Conservation (phyloP, 2,888 invertebrate species). For the Quadroppia sp. region DNA sequence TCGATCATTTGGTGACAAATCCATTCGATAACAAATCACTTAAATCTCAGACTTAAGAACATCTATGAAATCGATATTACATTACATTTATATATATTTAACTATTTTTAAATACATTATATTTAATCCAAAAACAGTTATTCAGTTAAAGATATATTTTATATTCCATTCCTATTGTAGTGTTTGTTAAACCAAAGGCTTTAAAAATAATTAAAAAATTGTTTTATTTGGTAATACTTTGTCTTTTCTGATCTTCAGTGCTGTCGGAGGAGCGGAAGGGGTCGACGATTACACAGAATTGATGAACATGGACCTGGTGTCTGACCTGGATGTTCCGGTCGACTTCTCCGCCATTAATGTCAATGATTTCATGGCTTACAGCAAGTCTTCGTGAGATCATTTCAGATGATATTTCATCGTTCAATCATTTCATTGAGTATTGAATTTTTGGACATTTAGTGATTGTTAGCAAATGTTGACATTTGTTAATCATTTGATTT, state of each 20-base stretch:
- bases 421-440: neutral
- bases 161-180: neutral
- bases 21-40: constrained; percentile 9
- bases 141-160: constrained; percentile 1
- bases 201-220: constrained; percentile 29
- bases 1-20: neutral
- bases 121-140: neutral
- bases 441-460: constrained; percentile 9
- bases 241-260: constrained; percentile 33
- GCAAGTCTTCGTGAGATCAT: constrained; percentile 22
- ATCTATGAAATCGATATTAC: constrained; percentile 7
- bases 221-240: constrained; percentile 34
- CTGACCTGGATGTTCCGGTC: constrained; percentile 46
- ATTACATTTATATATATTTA: constrained; percentile 3
- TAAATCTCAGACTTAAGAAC: constrained; percentile 15
- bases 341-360: constrained; percentile 48
- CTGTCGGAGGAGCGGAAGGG: constrained; percentile 28
- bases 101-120: neutral
- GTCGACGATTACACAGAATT: constrained; percentile 43
- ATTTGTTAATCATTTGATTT: neutral
- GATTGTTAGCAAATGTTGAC: neutral
- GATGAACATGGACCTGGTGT: constrained; percentile 44
- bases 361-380: constrained; percentile 45
- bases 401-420: neutral
- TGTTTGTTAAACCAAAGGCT: neutral